These are phyloP conservation scores for Muntiacus muntjak DNA, from an alignment of 2,113 vertebrate species.

Conservation along the genomic window DNA sequence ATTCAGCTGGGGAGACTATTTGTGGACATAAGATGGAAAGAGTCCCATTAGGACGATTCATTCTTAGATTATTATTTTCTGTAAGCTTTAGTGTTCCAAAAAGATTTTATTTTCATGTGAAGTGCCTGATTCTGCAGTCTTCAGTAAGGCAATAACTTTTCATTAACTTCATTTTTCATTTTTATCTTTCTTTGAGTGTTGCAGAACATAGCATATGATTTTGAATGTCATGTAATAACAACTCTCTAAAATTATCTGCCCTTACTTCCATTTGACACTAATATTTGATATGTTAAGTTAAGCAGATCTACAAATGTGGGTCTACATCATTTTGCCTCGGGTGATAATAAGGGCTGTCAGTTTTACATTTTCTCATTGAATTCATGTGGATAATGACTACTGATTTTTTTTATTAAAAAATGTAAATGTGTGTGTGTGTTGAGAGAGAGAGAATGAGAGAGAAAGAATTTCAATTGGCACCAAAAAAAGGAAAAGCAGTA, in stretches of 20 bases:
- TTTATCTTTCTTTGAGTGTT: slow-evolving; percentile 64
- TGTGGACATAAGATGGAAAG: slow-evolving; percentile 24
- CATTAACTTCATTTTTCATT: slow-evolving; percentile 75
- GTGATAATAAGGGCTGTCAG: slow-evolving; percentile 44
- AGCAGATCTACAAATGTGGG: slow-evolving; percentile 33
- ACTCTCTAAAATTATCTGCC: slow-evolving; percentile 54
- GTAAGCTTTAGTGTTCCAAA: slow-evolving; percentile 49
- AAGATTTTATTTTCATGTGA: slow-evolving; percentile 68
- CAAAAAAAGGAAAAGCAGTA: background rate
- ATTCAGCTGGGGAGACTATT: slow-evolving; percentile 53
- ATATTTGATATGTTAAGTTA: slow-evolving; percentile 56
- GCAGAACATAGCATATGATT: slow-evolving; percentile 62
- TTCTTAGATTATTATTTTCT: slow-evolving; percentile 64
- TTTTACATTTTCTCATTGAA: slow-evolving; percentile 1
- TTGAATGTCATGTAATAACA: slow-evolving; percentile 63
- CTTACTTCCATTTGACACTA: slow-evolving; percentile 45
- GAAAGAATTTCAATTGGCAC: background rate
- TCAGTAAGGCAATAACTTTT: slow-evolving; percentile 64
- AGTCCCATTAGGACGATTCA: slow-evolving; percentile 52
- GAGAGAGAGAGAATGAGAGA: no score
- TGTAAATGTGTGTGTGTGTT: background rate
- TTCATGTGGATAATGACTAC: slow-evolving; percentile 27
- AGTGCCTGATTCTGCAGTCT: slow-evolving; percentile 70
- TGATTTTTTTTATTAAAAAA: background rate
- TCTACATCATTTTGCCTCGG: background rate